Base-by-base conservation (phyloP, 2,113 vertebrate genomes). In the Grammomys surdaster region DNA sequence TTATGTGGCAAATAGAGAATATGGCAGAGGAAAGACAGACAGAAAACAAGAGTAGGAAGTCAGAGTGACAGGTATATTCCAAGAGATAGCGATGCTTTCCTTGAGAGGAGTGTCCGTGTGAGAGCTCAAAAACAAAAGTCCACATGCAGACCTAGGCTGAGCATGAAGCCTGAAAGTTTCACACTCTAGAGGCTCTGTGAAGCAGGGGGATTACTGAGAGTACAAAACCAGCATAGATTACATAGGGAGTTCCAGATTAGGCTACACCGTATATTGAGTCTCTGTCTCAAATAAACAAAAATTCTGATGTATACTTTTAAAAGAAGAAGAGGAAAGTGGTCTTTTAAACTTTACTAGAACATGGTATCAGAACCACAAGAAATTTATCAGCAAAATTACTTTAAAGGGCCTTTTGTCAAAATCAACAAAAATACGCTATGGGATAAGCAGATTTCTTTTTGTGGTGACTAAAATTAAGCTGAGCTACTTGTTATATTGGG, bases 341-440 rank as follows among this genome's bases (percentile, higher is more conserved):
- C 33, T 80, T 80, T 80, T 36, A 80, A 80, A 54, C 19, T 80
- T 54, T 10, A 20, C 31, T 80, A 51, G 8, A 54, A 36, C 31
- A 80, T 11, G 48, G 16, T 78, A 20, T 54, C 76, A 54, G 31
- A 80, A 40, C 36, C 78, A 67, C 43, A 75, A 84, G 78, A 92
- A 76, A 87, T 40, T 26, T 24, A 56, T 31, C 58, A 63, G 40
- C 48, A 76, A 69, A 90, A 80, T 90, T 51, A 63, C 22, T 17
- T 51, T 63, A 70, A 60, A 91, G 88, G 24, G 43, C 40, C 54
- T 80, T 81, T 75, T 60, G 22, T 90, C 82, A 90, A 51, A 93
- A 87, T 89, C 22, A 78, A 78, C 89, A 20, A 24, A 60, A 10
- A 36, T 43, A 63, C 36, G 43, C 73, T 93, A 31, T 80, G 8